These are phyloP conservation scores for Prunella himalayana DNA, from an alignment of 2,113 vertebrate species.

Conservation along the genomic window DNA sequence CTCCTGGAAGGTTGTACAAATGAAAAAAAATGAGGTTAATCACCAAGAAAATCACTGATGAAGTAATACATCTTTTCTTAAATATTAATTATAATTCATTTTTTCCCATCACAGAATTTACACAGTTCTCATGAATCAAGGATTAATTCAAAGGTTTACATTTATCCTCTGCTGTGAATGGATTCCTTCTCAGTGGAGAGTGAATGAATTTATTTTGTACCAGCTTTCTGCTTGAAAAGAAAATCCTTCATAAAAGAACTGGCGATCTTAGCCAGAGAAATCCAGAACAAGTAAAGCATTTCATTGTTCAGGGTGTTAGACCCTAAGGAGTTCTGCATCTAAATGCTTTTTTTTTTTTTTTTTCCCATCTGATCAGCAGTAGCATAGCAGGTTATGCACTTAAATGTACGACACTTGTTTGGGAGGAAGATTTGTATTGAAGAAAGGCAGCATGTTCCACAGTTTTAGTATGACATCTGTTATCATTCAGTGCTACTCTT, in stretches of 20 bases:
- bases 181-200: background rate
- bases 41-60: background rate
- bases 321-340: background rate
- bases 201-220: constrained; percentile 17
- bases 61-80: constrained; percentile 34
- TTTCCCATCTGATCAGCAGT: background rate
- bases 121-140: background rate
- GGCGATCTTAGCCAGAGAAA: background rate
- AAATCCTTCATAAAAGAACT: background rate
- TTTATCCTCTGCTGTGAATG: constrained; percentile 25
- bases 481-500: constrained; percentile 16
- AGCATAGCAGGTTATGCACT: background rate
- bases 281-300: background rate
- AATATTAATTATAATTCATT: constrained; percentile 39
- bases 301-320: background rate
- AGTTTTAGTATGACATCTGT: constrained; percentile 17
- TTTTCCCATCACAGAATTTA: constrained; percentile 11
- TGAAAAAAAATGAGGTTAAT: constrained; percentile 16
- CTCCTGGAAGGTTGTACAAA: background rate
- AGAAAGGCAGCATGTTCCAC: background rate
- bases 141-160: constrained; percentile 15
- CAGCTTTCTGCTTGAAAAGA: constrained; percentile 8
- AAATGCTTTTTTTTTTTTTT: background rate
- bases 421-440: background rate
- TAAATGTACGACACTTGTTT: background rate